A percentile compares a stretch with the other conserved stretches of the same genome.
phyloP scores from a whole-genome alignment of 2,113 vertebrate genomes.

The Leucopternis melanops region DNA sequence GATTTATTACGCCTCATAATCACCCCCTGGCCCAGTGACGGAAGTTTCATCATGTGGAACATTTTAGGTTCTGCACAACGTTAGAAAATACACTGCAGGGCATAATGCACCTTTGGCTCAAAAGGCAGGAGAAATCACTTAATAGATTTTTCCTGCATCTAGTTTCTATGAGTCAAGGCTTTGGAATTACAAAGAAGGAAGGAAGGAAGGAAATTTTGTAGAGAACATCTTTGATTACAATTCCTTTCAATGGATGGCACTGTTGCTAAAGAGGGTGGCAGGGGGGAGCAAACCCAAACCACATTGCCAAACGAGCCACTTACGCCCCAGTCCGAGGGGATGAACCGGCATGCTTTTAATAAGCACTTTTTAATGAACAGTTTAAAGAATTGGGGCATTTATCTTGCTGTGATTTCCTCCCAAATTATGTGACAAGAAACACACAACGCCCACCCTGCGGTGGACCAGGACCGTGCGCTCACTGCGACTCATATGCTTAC shows the following conservation, averaged over 20 bases:
- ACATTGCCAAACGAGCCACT: rapidly evolving
- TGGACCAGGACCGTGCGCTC: not conserved
- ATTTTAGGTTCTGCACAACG: not conserved
- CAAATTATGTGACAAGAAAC: not conserved
- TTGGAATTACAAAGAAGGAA: not conserved
- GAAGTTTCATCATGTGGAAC: not conserved
- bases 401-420: not conserved
- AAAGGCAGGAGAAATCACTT: not conserved
- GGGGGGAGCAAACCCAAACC: not conserved
- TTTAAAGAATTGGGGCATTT: not conserved
- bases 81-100: not conserved
- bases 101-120: not conserved
- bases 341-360: not conserved
- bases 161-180: not conserved
- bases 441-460: not conserved
- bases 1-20: not conserved
- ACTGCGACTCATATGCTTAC: not conserved
- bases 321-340: rapidly evolving
- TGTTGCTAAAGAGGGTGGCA: not conserved
- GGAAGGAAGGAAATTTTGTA: not conserved
- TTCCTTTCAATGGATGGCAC: not conserved
- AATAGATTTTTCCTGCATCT: not conserved
- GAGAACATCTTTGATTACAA: not conserved
- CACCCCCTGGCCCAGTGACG: not conserved
- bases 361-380: not conserved